Evolutionary conservation across 2,888 invertebrate genomes (phyloP).

Genomic region (Patella pellucida): DNA sequence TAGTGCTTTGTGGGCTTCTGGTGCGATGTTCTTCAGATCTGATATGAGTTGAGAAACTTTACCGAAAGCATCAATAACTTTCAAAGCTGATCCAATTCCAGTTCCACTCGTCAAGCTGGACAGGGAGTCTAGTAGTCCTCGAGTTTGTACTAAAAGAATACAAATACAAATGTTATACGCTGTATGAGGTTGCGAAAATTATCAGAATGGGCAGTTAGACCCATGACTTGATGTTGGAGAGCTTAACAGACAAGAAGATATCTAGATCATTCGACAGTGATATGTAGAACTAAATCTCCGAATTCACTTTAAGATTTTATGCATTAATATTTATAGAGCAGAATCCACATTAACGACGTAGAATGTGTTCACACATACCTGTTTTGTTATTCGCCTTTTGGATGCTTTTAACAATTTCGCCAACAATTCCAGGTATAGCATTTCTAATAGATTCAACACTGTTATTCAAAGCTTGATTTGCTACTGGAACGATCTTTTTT

Average conservation of each 20-base stretch:
- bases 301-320: no score
- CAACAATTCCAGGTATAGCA: neutral
- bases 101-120: neutral
- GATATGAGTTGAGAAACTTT: neutral
- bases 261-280: no score
- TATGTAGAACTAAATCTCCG: no score
- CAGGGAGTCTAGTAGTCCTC: neutral
- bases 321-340: no score
- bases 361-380: no score
- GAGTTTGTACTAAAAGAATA: neutral
- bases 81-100: neutral
- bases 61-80: neutral
- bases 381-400: no score
- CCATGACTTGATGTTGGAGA: no score
- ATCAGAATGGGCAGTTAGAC: no score
- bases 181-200: no score
- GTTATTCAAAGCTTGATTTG: neutral
- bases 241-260: no score
- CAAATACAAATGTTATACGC: no score
- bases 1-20: neutral
- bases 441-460: neutral
- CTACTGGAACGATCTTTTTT: neutral
- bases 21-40: constrained; percentile 2
- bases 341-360: no score
- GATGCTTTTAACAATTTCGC: neutral